phyloP scores from a whole-genome alignment of 1,140 invertebrate species.

The Saccostrea glomerata region DNA sequence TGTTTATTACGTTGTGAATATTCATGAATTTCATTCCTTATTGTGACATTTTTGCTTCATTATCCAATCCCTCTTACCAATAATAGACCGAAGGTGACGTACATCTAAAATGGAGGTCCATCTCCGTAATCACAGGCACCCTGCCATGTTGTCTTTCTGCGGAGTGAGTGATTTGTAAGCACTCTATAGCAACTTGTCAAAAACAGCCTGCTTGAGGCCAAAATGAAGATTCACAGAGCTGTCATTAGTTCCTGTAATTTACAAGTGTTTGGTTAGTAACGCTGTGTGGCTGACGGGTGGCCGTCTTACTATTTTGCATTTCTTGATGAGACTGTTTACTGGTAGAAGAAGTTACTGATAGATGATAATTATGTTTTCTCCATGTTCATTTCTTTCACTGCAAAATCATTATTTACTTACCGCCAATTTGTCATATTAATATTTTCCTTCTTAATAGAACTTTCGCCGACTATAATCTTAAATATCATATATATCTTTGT shows the following conservation, averaged over 20 bases:
- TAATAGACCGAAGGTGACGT: not conserved
- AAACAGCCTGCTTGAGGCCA: not conserved
- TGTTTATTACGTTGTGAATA: slow-evolving; percentile 12
- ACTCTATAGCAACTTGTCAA: not conserved
- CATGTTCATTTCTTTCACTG: not conserved
- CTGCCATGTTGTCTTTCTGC: not conserved
- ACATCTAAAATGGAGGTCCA: not conserved
- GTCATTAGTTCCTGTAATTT: slow-evolving; percentile 12
- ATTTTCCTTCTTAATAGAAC: no score
- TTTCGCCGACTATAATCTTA: not conserved
- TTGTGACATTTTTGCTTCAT: slow-evolving; percentile 15
- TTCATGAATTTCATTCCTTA: slow-evolving; percentile 13
- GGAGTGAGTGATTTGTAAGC: slow-evolving; percentile 12
- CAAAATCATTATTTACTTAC: not conserved
- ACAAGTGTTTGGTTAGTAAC: not conserved
- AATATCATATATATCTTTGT: not conserved
- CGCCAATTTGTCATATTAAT: no score
- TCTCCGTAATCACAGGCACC: not conserved
- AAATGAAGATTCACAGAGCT: slow-evolving; percentile 13
- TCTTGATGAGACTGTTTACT: not conserved
- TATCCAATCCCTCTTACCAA: slow-evolving; percentile 17
- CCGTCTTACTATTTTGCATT: not conserved
- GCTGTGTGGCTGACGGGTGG: not conserved
- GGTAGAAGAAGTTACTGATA: not conserved
- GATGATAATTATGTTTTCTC: not conserved